phyloP scores from a whole-genome alignment of 35 echinoderm and acorn worm species.

The Ophioderma brevispina region DNA sequence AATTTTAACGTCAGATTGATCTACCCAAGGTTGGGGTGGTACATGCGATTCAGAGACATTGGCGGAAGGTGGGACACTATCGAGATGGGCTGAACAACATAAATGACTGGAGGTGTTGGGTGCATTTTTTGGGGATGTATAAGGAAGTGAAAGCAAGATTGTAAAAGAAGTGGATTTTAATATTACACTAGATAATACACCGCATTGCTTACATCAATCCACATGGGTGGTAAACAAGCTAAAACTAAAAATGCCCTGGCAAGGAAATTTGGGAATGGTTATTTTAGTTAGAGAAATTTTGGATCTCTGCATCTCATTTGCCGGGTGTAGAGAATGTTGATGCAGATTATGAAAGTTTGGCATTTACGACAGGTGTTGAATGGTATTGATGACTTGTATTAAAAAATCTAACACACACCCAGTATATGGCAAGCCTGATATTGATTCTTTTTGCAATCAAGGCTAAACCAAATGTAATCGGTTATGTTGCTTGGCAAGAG shows the following conservation, averaged over 20 bases:
- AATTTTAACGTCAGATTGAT: too few species aligned
- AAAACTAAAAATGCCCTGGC: conserved; percentile 28
- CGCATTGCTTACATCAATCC: conserved; percentile 42
- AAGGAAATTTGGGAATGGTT: conserved; percentile 51
- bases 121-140: conserved; percentile 64
- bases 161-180: too few species aligned
- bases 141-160: too few species aligned
- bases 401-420: too few species aligned
- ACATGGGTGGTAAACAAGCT: conserved; percentile 33
- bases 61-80: conserved; percentile 39
- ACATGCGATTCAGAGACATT: too few species aligned
- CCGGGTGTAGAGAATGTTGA: conserved; percentile 58
- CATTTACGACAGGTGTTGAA: conserved; percentile 61
- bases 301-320: conserved; percentile 33
- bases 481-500: conserved; percentile 33
- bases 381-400: background rate
- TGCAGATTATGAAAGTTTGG: conserved; percentile 42
- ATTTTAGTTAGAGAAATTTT: conserved; percentile 23
- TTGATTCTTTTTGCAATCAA: conserved; percentile 37
- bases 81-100: too few species aligned
- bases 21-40: too few species aligned
- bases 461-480: conserved; percentile 10
- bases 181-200: conserved; percentile 36
- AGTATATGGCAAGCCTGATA: conserved; percentile 45
- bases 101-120: conserved; percentile 64